Conservation (phyloP, 2,113 vertebrate genomes). For the Dipodomys merriami region DNA sequence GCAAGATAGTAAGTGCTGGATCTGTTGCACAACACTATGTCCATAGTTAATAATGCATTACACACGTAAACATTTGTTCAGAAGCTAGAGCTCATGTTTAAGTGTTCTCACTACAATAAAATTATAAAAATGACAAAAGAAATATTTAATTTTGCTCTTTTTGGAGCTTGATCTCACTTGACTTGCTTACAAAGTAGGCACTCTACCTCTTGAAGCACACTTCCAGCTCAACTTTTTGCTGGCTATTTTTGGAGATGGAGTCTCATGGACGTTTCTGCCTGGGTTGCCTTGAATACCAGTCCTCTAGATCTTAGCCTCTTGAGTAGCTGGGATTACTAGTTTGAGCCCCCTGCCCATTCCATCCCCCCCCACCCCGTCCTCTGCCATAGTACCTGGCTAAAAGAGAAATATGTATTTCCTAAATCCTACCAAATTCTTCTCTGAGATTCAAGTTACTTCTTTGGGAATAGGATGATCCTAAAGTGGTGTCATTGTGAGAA, state of each 20-base stretch:
- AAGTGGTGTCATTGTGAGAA: not conserved
- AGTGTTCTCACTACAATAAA: constrained; percentile 12
- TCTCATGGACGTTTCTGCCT: too few species aligned
- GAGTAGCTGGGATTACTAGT: too few species aligned
- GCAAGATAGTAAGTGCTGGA: not conserved
- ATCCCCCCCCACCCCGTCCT: too few species aligned
- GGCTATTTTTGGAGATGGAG: too few species aligned
- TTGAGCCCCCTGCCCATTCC: too few species aligned
- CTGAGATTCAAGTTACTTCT: not conserved
- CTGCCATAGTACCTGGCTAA: too few species aligned
- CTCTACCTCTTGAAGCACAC: too few species aligned
- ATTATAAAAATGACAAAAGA: not conserved
- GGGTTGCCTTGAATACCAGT: too few species aligned
- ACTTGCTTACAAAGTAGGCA: too few species aligned
- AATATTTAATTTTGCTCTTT: not conserved
- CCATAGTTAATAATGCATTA: not conserved
- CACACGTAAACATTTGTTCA: not conserved
- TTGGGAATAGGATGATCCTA: not conserved
- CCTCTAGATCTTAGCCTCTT: too few species aligned
- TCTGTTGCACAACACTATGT: not conserved
- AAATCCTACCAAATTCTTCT: not conserved
- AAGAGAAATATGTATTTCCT: not conserved
- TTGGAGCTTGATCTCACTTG: too few species aligned
- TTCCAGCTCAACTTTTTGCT: too few species aligned
- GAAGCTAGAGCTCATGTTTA: not conserved